These are phyloP conservation scores for Brachyptera risi DNA, from an alignment of 2,888 invertebrate species.

Conservation along the genomic window DNA sequence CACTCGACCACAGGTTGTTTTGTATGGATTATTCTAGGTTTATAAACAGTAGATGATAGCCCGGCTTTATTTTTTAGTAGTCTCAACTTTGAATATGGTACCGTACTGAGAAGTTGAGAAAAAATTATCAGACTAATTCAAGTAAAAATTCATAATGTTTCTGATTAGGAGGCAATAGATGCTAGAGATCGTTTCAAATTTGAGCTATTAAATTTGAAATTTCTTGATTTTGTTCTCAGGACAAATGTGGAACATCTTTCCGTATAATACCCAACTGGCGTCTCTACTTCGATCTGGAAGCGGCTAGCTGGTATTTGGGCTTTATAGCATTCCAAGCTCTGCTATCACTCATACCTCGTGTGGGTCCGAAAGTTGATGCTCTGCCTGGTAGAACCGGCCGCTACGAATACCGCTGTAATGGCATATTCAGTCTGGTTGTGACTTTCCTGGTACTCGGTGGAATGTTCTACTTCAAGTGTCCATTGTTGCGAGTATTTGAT, in stretches of 20 bases:
- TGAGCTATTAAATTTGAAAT: too few relatives aligned
- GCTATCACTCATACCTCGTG: constrained; percentile 51
- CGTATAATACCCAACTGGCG: constrained; percentile 36
- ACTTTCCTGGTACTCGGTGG: constrained; percentile 43
- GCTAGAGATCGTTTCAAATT: too few relatives aligned
- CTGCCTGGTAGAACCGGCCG: constrained; percentile 41
- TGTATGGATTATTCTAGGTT: too few relatives aligned
- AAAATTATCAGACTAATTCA: too few relatives aligned
- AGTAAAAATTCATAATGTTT: too few relatives aligned
- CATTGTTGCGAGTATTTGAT: constrained; percentile 48
- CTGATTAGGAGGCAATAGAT: too few relatives aligned
- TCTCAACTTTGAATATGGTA: too few relatives aligned
- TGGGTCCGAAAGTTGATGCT: constrained; percentile 40
- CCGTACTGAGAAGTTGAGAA: too few relatives aligned
- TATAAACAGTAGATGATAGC: too few relatives aligned
- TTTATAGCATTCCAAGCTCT: constrained; percentile 48
- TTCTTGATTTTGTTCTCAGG: neutral
- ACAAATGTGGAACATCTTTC: constrained; percentile 1
- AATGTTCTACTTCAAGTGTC: constrained; percentile 50
- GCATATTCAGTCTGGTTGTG: constrained; percentile 48
- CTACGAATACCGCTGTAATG: constrained; percentile 52
- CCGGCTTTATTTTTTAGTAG: too few relatives aligned
- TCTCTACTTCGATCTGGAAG: constrained; percentile 42
- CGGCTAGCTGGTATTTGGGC: constrained; percentile 47
- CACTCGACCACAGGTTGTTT: too few relatives aligned